phyloP scores from a whole-genome alignment of 2,888 invertebrate species.

The Amblyjoppa fuscipennis region DNA sequence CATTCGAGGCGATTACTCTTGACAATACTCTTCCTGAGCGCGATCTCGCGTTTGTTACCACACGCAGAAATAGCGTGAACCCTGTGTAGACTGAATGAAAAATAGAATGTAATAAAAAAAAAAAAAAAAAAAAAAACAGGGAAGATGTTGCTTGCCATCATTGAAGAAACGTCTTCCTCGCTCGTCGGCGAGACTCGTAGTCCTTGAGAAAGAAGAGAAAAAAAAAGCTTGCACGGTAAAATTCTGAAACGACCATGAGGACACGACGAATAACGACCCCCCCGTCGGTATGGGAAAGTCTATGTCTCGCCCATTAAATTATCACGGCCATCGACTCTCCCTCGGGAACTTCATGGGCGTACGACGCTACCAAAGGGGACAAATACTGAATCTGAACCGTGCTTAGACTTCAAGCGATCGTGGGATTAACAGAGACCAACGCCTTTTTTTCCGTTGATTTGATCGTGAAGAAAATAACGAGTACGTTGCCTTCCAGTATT shows the following conservation, averaged over 20 bases:
- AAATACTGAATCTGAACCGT: slow-evolving; percentile 43
- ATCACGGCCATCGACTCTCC: slow-evolving; percentile 73
- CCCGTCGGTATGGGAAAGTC: slow-evolving; percentile 31
- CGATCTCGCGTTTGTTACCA: slow-evolving; percentile 64
- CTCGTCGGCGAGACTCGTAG: slow-evolving; percentile 50
- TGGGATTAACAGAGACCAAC: slow-evolving; percentile 56
- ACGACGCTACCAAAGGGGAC: slow-evolving; percentile 53
- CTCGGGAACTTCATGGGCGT: slow-evolving; percentile 63
- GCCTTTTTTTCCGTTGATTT: slow-evolving; percentile 62
- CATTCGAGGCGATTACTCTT: slow-evolving; percentile 63
- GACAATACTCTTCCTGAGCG: slow-evolving; percentile 55
- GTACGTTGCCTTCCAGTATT: slow-evolving; percentile 26
- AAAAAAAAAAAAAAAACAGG: slow-evolving; percentile 23
- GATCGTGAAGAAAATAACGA: slow-evolving; percentile 63
- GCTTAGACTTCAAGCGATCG: slow-evolving; percentile 58
- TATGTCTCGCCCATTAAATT: slow-evolving; percentile 73
- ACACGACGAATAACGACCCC: slow-evolving; percentile 28
- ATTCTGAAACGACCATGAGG: slow-evolving; percentile 38
- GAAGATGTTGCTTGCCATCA: slow-evolving; percentile 18
- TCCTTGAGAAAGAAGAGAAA: slow-evolving; percentile 29
- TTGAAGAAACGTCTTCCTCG: slow-evolving; percentile 40
- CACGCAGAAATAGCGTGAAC: slow-evolving; percentile 62
- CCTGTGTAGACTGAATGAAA: slow-evolving; percentile 37
- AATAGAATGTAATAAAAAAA: slow-evolving; percentile 35
- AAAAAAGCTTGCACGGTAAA: slow-evolving; percentile 23